Base-by-base conservation (phyloP, 2,888 invertebrate genomes). In the Caenorhabditis sp. region DNA sequence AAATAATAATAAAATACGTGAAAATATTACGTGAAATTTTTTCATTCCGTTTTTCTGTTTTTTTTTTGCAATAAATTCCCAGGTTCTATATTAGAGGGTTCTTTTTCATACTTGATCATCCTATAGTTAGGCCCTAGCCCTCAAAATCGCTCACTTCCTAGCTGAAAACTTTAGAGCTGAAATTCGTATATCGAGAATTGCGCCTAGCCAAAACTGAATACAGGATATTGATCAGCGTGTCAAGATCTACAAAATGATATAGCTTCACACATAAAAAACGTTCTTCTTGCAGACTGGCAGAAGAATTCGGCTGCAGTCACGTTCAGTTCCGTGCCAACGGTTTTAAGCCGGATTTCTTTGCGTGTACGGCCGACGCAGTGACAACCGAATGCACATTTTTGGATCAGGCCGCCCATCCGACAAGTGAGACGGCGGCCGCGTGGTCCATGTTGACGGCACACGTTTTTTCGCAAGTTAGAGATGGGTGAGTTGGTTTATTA, bases 341-440 rank as follows among this genome's bases (percentile, higher is more conserved):
- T 43, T 85, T 85, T 76, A 84, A 84, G 49, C 77, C 77, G 0
- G 85, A 85, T 65, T 84, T 83, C 71, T 85, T 85, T 62, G 82
- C 80, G n/a, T 73, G 74, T 56, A 82, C 81, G 8, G 84, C 85
- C 20, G 83, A 85, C 70, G 83, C 83, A 17, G 80, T 84, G 56
- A 83, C 84, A 43, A 85, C 84, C 14, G 85, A 85, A 64, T 85
- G 85, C 67, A 80, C 82, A 10, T 85, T 84, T 57, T 67, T 85
- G 14, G 85, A 85, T 71, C 76, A 71, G 58, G 85, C 85, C 5
- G 76, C 81, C 1, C 85, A 85, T 73, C 69, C 74, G 26, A 64
- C 83, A 1, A 81, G 77, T 26, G 85, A 85, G 49, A 83, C 82
- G 2, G 80, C 83, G n/a, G 68, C 78, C n/a, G 80, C 84, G 10